Base-by-base conservation (phyloP, 92 coral and sea anemone species). In the Palythoa heliodiscus region DNA sequence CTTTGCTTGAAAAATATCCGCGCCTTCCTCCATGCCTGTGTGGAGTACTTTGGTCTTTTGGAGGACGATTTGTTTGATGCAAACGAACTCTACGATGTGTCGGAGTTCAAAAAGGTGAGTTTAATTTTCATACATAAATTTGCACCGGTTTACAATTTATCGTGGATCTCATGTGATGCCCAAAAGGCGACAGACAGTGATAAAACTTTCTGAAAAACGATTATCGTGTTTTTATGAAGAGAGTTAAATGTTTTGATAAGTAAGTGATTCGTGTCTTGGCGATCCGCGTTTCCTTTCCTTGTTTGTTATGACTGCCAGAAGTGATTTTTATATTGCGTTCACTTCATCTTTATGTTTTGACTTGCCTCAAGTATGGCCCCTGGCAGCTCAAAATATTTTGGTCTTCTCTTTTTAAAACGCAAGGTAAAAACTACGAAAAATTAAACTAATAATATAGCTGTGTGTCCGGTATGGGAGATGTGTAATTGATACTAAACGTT, bases 1-100 rank as follows among this genome's bases (percentile, higher is more conserved):
- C 87, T 89, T 76, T 97, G 99, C 86, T 58, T 91, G 88, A 94
- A 97, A 95, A 97, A 97, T 78, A 97, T 97, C 75, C 93, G 98
- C 81, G 92, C 76, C 63, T 97, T 97, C 60, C 91, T 97, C 9
- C 85, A 93, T 19, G 93, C 99, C 40, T 97, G 99, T 86, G 73
- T 82, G 43, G 88, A 90, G 52, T 72, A 88, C 52, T 97, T 97
- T 88, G 93, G 95, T 77, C 85, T 97, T 54, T 86, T 84, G 11
- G 83, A 88, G 55, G 93, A 88, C 13, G 98, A 93, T 72, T 79
- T 97, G 58, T 97, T 97, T 79, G 98, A 97, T 86, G 97, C 95
- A 4, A 92, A 86, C 52, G 99, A 94, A 71, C 78, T 97, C 22
- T 97, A 88, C 86, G 99, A 97, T 64, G 99, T 97, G 38, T 97